Percentiles rank a stretch among this genome's conserved stretches.
Conservation (phyloP, 1,140 invertebrate genomes). For the Temnothorax longispinosus region DNA sequence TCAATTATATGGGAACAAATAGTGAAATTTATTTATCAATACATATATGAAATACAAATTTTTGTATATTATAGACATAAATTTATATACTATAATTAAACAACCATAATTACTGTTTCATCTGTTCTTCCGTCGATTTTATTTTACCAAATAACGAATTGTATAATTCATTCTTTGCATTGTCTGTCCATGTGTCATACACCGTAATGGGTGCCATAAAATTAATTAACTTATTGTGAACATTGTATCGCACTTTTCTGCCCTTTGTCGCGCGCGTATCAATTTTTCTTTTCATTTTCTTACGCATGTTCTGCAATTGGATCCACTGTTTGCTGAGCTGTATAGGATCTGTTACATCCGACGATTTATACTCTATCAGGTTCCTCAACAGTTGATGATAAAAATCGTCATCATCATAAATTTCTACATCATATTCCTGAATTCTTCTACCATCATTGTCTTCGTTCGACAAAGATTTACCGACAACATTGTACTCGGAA, state of each 20-base stretch:
- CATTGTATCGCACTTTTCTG: slow-evolving; percentile 94
- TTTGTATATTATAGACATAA: slow-evolving; percentile 17
- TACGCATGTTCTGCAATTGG: slow-evolving; percentile 95
- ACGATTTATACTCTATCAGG: slow-evolving; percentile 96
- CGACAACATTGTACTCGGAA: slow-evolving; percentile 91
- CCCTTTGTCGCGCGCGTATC: slow-evolving; percentile 97
- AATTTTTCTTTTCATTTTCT: slow-evolving; percentile 95
- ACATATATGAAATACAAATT: slow-evolving; percentile 14
- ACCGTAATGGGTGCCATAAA: slow-evolving; percentile 95
- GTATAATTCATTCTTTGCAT: slow-evolving; percentile 93
- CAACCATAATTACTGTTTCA: slow-evolving; percentile 22
- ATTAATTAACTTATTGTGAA: slow-evolving; percentile 96
- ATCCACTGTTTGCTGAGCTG: slow-evolving; percentile 94
- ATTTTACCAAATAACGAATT: slow-evolving; percentile 93
- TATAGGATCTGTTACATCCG: slow-evolving; percentile 92
- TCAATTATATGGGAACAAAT: neutral
- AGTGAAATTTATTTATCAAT: neutral
- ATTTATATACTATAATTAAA: slow-evolving; percentile 9
- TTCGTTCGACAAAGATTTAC: slow-evolving; percentile 83
- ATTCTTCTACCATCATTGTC: slow-evolving; percentile 82
- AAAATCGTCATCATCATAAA: slow-evolving; percentile 99
- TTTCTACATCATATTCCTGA: slow-evolving; percentile 92
- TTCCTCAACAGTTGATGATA: slow-evolving; percentile 97
- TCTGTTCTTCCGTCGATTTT: slow-evolving; percentile 59
- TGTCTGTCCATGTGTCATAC: slow-evolving; percentile 89